Base-by-base conservation (phyloP, 2,113 vertebrate genomes). In the Tauraco erythrolophus region DNA sequence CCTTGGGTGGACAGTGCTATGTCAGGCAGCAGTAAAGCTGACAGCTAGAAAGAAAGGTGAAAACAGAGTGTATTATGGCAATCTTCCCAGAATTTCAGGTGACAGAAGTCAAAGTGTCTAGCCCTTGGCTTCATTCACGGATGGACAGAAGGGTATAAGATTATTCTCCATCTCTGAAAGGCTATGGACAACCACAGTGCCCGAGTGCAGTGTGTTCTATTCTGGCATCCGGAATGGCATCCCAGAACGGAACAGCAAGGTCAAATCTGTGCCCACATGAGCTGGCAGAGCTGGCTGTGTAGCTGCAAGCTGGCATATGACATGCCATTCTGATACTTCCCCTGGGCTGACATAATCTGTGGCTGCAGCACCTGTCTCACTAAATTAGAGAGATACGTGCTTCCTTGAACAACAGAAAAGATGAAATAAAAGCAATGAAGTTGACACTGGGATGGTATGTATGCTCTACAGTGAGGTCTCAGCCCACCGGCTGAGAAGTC, bases 81-180 rank as follows among this genome's bases (percentile, higher is more conserved):
- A 54, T 45, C 78, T 94, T 88, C 97, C 92, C 66, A 88, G 88
- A n/a, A 83, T 90, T 92, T 90, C 75, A 81, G 43, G 76, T 80
- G 85, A 64, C 71, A 93, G 82, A 93, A 95, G 35, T 88, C 57
- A 64, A 62, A 48, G 25, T 30, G 19, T 58, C 41, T 86, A 78
- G 88, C 70, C 75, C 30, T 88, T 88, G 71, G 76, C 88, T 90
- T 83, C 43, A 28, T 58, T 80, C 39, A 70, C 68, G 4, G 16
- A 77, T 80, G 51, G 75, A 84, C 90, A 88, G 68, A 88, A 94
- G 71, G 54, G 5, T 56, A 3, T 19, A 57, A 77, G 70, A 90
- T 76, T 60, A 85, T 79, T 77, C 22, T 69, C 62, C 16, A 10
- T 19, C 66, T 80, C 54, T 2, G 58, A 85, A 86, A 83, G 41